Base-by-base conservation (phyloP, 1,140 invertebrate species). In the Gryon sp. region DNA sequence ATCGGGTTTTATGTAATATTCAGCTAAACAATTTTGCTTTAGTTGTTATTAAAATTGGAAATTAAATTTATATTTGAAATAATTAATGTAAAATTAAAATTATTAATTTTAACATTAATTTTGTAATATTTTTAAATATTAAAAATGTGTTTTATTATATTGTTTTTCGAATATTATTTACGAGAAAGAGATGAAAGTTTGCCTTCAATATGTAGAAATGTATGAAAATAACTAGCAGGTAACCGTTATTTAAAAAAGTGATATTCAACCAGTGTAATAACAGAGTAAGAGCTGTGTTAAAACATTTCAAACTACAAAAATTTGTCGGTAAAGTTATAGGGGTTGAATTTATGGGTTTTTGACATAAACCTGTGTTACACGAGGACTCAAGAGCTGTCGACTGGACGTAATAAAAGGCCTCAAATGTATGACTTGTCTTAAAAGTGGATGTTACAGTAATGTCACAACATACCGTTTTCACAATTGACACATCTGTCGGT, bases 261-360 rank as follows among this genome's bases (percentile, higher is more conserved):
- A 55, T 65, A 46, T 43, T 48, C 65, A 34, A 65, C 65, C 16
- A 38, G 60, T 80, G 70, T 81, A 81, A 83, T 83, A 82, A 83
- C 73, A 62, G 53, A 52, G 76, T 70, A 30, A 68, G 55, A 66
- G 77, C 62, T 80, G 78, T 81, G 81, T 83, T 82, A 82, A 28
- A 68, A 57, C 50, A 55, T 68, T 16, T 55, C 28, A 43, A 68
- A 57, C 43, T 57, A 68, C 32, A 68, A 68, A 28, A 68, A 55
- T 68, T 57, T 32, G 63, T 48, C 63, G 50, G 43, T 22, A 50
- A 68, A 57, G 50, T 68, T 68, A 43, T 38, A 45, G 32, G 16
- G 50, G 32, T 68, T 18, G 45, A 57, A 55, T 40, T 52, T 57
- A 38, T n/a, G 41, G 52, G 26, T 57, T 57, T 68, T 68, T 68